Percentiles rank a stretch among this genome's conserved stretches.
These are phyloP conservation scores for Rhodeus uyekii DNA, from an alignment of 2,797 vertebrate genomes.

Conservation along the genomic window DNA sequence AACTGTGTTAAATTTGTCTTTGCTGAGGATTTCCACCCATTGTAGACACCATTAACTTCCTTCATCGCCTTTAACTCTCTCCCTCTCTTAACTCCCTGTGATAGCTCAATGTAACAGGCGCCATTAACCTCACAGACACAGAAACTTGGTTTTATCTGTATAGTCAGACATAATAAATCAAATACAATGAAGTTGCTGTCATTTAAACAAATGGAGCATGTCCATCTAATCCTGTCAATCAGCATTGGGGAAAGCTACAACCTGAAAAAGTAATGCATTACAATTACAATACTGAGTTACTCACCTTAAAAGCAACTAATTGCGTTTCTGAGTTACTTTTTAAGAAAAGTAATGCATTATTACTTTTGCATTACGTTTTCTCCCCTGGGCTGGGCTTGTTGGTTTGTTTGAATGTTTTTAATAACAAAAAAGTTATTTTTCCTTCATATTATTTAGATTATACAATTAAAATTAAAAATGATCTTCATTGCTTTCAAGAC, in stretches of 20 bases:
- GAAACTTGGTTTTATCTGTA: constrained; percentile 36
- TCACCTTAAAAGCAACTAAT: no score
- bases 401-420: no score
- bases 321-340: no score
- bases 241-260: no score
- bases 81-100: not conserved
- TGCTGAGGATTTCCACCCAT: not conserved
- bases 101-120: constrained; percentile 37
- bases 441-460: not conserved
- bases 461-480: not conserved
- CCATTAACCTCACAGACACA: constrained; percentile 26
- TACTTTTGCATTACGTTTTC: no score
- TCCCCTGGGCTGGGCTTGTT: no score
- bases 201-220: constrained; percentile 32
- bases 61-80: constrained; percentile 1
- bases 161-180: constrained; percentile 34
- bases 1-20: not conserved
- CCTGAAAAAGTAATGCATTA: no score
- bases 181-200: constrained; percentile 14
- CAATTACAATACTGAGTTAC: no score
- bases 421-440: no score
- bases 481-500: not conserved
- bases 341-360: no score
- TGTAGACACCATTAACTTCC: constrained; percentile 6
- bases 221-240: constrained; percentile 26